phyloP scores from a whole-genome alignment of 2,113 vertebrate genomes.

The Bothrops jararaca region DNA sequence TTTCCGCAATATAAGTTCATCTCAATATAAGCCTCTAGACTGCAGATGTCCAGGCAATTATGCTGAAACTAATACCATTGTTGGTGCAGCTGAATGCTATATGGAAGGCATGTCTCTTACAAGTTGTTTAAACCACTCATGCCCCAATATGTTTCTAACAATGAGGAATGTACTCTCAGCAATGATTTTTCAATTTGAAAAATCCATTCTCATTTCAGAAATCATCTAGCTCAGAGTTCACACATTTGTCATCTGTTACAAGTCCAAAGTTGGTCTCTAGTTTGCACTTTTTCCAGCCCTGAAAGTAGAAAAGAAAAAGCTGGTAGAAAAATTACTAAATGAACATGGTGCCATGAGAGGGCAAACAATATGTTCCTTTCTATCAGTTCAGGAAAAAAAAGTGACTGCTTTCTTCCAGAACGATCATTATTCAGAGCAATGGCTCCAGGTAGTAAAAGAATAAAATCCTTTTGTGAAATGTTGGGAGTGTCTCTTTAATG shows the following conservation, averaged over 20 bases:
- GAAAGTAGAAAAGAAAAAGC: constrained; percentile 1
- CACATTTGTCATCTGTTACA: constrained; percentile 21
- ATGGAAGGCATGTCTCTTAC: not conserved
- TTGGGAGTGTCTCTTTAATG: not conserved
- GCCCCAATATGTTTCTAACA: constrained; percentile 6
- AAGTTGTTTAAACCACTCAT: constrained; percentile 18
- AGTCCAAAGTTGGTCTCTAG: not conserved
- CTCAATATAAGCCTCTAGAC: not conserved
- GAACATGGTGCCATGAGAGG: not conserved
- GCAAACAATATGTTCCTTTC: constrained; percentile 12
- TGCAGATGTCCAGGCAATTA: not conserved
- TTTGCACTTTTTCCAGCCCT: constrained; percentile 4
- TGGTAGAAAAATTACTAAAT: constrained; percentile 10
- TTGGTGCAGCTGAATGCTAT: not conserved
- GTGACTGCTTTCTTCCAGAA: constrained; percentile 7
- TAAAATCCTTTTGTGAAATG: constrained; percentile 2
- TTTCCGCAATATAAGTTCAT: not conserved
- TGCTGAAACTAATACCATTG: not conserved
- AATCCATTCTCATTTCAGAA: constrained; percentile 38
- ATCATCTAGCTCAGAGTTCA: constrained; percentile 19
- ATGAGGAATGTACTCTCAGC: constrained; percentile 23
- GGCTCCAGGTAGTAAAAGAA: not conserved
- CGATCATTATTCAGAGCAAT: constrained; percentile 8
- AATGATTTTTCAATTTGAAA: constrained; percentile 37
- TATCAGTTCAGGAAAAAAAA: constrained; percentile 5